These are phyloP conservation scores for Brachionus koreanus DNA, from an alignment of 1,140 invertebrate genomes.

Conservation along the genomic window DNA sequence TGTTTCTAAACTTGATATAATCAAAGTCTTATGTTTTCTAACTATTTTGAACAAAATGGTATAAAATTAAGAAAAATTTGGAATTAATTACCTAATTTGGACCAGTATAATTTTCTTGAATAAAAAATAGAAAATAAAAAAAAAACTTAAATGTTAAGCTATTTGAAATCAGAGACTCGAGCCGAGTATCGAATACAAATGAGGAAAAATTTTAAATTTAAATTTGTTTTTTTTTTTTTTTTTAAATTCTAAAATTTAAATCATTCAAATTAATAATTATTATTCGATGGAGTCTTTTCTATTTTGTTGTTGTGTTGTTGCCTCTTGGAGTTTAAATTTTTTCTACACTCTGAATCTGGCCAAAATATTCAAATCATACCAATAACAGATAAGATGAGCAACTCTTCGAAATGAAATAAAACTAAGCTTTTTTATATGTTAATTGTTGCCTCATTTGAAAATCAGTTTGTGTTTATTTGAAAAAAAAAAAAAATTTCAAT, in stretches of 20 bases:
- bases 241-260: slow-evolving; percentile 43
- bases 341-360: background rate
- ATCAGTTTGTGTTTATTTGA: slow-evolving; percentile 19
- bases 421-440: slow-evolving; percentile 34
- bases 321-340: background rate
- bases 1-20: too few relatives aligned
- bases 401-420: background rate
- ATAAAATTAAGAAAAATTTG: background rate
- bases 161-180: slow-evolving; percentile 19
- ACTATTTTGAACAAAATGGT: background rate
- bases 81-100: slow-evolving; percentile 18
- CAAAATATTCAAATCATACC: background rate
- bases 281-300: background rate
- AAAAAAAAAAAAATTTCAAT: slow-evolving; percentile 14
- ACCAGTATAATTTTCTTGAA: background rate
- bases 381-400: slow-evolving; percentile 25
- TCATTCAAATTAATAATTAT: slow-evolving; percentile 13
- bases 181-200: slow-evolving; percentile 5
- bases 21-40: background rate
- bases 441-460: slow-evolving; percentile 33
- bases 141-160: slow-evolving; percentile 1
- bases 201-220: slow-evolving; percentile 35
- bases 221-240: background rate
- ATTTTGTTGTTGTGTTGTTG: background rate
- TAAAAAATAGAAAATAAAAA: background rate